Conservation (phyloP, 2,888 invertebrate genomes). For the Lasioglossum lativentre region DNA sequence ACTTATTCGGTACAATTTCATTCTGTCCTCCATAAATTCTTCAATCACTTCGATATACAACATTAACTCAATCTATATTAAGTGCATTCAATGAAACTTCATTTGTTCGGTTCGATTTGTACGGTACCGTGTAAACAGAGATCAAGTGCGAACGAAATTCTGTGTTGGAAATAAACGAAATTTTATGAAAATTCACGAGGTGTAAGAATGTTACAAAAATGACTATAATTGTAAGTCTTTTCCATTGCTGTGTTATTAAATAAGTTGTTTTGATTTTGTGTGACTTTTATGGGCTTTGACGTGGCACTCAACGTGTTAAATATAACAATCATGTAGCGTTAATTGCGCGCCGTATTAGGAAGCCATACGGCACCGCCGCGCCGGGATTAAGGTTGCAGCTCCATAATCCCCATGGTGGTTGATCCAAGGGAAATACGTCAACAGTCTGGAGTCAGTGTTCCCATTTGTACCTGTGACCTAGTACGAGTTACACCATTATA, state of each 20-base stretch:
- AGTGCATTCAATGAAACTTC: neutral
- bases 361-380: neutral
- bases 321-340: neutral
- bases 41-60: neutral
- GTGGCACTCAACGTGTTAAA: neutral
- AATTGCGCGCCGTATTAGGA: neutral
- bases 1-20: neutral
- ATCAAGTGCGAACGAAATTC: neutral
- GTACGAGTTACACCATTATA: neutral
- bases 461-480: neutral
- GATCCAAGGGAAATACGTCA: conserved; percentile 9
- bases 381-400: neutral
- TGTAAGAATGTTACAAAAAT: too few relatives aligned
- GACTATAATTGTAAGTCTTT: too few relatives aligned
- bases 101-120: neutral
- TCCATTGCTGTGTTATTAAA: too few relatives aligned
- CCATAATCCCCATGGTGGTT: neutral
- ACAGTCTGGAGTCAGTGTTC: neutral
- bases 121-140: neutral
- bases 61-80: too few relatives aligned
- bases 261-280: too few relatives aligned
- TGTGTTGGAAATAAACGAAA: too few relatives aligned
- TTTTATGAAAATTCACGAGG: too few relatives aligned
- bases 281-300: too few relatives aligned
- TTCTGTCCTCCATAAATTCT: neutral